A percentile compares a stretch with the other conserved stretches of the same genome.
Evolutionary conservation across 2,888 invertebrate species (phyloP).

Genomic region (Anthoptus insignis): DNA sequence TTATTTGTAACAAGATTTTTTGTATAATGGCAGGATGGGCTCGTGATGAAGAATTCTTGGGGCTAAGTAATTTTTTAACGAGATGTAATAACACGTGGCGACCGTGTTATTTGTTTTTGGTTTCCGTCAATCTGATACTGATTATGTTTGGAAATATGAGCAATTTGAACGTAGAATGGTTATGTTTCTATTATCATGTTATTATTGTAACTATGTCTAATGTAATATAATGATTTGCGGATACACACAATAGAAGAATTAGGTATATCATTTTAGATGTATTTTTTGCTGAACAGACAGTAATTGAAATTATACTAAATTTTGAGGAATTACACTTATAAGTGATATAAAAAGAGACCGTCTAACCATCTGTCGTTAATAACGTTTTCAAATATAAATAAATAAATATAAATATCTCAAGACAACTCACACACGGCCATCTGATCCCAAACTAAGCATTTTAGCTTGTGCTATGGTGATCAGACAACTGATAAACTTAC

Average conservation of each 20-base stretch:
- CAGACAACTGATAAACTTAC: no score
- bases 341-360: no score
- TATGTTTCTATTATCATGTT: constrained; percentile 6
- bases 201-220: not conserved
- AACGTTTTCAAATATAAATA: no score
- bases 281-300: not conserved
- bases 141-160: constrained; percentile 19
- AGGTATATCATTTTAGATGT: not conserved
- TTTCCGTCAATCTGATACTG: constrained; percentile 39
- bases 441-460: no score
- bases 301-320: not conserved
- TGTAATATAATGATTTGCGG: constrained; percentile 1
- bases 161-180: not conserved
- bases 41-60: constrained; percentile 55
- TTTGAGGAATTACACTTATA: no score
- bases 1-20: constrained; percentile 66
- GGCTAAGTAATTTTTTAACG: constrained; percentile 34
- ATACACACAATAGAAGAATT: no score
- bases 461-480: no score
- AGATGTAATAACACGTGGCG: constrained; percentile 23
- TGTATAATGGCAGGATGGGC: constrained; percentile 59
- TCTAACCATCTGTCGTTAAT: no score
- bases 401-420: no score
- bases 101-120: constrained; percentile 34
- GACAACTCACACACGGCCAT: no score